These are phyloP conservation scores for Ochlodes sylvanus DNA, from an alignment of 2,888 invertebrate species.

Conservation along the genomic window DNA sequence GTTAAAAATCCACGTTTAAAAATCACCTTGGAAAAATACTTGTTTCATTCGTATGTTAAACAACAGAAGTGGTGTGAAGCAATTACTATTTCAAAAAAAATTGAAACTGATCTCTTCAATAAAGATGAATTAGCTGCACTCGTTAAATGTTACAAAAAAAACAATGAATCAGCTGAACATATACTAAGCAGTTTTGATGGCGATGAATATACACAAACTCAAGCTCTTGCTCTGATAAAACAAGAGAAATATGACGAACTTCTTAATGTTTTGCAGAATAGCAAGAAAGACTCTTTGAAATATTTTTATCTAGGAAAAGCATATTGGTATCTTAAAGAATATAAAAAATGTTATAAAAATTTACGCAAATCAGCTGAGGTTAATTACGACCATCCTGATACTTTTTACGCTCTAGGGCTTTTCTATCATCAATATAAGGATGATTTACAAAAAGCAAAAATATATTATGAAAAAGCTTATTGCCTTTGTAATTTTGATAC, in stretches of 20 bases:
- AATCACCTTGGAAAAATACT: slow-evolving; percentile 57
- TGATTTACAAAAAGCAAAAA: slow-evolving; percentile 89
- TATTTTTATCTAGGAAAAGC: slow-evolving; percentile 86
- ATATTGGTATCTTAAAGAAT: slow-evolving; percentile 85
- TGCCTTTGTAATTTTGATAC: slow-evolving; percentile 88
- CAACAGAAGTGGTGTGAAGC: slow-evolving; percentile 84
- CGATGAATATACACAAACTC: slow-evolving; percentile 68
- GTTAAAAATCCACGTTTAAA: slow-evolving; percentile 61
- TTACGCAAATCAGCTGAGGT: slow-evolving; percentile 89
- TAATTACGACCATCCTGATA: slow-evolving; percentile 89
- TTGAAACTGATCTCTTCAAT: slow-evolving; percentile 57
- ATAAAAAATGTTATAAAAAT: slow-evolving; percentile 86
- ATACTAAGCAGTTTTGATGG: slow-evolving; percentile 60
- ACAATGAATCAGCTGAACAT: slow-evolving; percentile 56
- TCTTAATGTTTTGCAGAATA: slow-evolving; percentile 76
- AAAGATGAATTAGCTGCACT: slow-evolving; percentile 60
- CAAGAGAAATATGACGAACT: slow-evolving; percentile 83
- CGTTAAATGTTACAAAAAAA: slow-evolving; percentile 71
- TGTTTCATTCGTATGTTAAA: slow-evolving; percentile 65
- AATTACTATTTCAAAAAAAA: slow-evolving; percentile 61
- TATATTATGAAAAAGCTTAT: slow-evolving; percentile 94
- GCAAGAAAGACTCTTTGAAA: slow-evolving; percentile 73
- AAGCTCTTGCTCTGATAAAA: slow-evolving; percentile 79
- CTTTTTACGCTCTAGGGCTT: slow-evolving; percentile 91
- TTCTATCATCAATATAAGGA: slow-evolving; percentile 87